A percentile compares a stretch with the other conserved stretches of the same genome.
These are phyloP conservation scores for Pogonognathellus flavescens DNA, from an alignment of 1,140 invertebrate genomes.

Conservation along the genomic window DNA sequence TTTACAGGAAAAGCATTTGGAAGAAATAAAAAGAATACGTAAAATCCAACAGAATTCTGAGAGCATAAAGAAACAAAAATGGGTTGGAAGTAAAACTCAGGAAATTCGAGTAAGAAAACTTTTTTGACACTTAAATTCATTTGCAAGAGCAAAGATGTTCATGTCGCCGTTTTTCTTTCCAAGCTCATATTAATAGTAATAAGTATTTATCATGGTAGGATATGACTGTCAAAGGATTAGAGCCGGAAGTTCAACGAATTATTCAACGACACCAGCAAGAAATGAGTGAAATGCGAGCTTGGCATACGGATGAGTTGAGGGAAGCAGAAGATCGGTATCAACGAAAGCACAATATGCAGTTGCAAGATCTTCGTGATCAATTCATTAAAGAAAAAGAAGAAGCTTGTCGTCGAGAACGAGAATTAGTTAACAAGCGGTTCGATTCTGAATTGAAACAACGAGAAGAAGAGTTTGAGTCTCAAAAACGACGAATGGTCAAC, in stretches of 20 bases:
- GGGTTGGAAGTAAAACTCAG: slow-evolving; percentile 79
- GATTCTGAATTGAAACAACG: slow-evolving; percentile 58
- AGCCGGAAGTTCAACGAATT: slow-evolving; percentile 79
- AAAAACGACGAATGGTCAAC: slow-evolving; percentile 42
- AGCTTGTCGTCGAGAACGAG: slow-evolving; percentile 71
- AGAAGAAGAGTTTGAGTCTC: slow-evolving; percentile 58
- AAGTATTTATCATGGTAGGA: slow-evolving; percentile 71
- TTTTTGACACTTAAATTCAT: too few species aligned
- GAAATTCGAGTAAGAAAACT: slow-evolving; percentile 78
- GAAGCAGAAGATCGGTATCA: slow-evolving; percentile 74
- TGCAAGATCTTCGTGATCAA: slow-evolving; percentile 72
- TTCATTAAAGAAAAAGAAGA: slow-evolving; percentile 72
- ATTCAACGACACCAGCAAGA: slow-evolving; percentile 76
- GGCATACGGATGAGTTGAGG: slow-evolving; percentile 74
- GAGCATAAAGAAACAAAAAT: slow-evolving; percentile 78
- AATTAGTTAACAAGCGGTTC: slow-evolving; percentile 71
- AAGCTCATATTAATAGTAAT: too few species aligned
- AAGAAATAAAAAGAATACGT: slow-evolving; percentile 77
- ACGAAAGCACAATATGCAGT: slow-evolving; percentile 73
- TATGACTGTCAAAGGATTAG: slow-evolving; percentile 80
- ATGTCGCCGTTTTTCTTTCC: too few species aligned
- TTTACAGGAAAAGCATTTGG: slow-evolving; percentile 76
- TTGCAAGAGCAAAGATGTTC: too few species aligned
- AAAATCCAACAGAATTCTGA: slow-evolving; percentile 80
- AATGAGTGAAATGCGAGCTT: slow-evolving; percentile 73